Evolutionary conservation across 2,797 vertebrate species (phyloP).

Genomic region (Vultur gryphus): DNA sequence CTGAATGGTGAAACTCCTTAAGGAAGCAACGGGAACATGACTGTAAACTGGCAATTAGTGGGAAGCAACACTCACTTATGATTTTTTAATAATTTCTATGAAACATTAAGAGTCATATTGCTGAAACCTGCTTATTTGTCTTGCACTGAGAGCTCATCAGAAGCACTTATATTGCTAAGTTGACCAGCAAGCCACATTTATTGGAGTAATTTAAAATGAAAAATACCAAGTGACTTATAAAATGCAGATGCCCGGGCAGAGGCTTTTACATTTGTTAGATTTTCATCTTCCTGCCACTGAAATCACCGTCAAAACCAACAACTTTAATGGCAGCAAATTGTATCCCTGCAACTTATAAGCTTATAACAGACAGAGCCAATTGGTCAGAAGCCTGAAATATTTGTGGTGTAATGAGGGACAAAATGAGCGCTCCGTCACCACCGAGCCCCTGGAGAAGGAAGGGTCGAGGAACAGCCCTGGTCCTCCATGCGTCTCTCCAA

Average conservation of each 20-base stretch:
- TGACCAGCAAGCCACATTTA: slow-evolving; percentile 14
- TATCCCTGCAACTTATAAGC: background rate
- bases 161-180: slow-evolving; percentile 5
- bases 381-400: background rate
- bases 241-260: background rate
- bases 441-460: background rate
- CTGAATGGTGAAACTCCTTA: background rate
- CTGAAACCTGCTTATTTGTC: slow-evolving; percentile 2
- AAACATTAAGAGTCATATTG: background rate
- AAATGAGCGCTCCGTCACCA: background rate
- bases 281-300: background rate
- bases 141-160: background rate
- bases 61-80: background rate
- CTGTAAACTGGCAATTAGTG: background rate
- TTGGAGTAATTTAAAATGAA: background rate
- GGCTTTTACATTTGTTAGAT: background rate
- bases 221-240: background rate
- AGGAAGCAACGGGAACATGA: background rate
- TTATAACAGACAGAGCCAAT: background rate
- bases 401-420: background rate
- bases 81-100: slow-evolving; percentile 20
- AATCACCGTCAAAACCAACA: background rate
- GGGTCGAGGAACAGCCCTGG: background rate
- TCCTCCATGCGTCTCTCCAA: fast-evolving
- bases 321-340: background rate